These are phyloP conservation scores for Salvelinus sp. DNA, from an alignment of 2,113 vertebrate species.

Conservation along the genomic window DNA sequence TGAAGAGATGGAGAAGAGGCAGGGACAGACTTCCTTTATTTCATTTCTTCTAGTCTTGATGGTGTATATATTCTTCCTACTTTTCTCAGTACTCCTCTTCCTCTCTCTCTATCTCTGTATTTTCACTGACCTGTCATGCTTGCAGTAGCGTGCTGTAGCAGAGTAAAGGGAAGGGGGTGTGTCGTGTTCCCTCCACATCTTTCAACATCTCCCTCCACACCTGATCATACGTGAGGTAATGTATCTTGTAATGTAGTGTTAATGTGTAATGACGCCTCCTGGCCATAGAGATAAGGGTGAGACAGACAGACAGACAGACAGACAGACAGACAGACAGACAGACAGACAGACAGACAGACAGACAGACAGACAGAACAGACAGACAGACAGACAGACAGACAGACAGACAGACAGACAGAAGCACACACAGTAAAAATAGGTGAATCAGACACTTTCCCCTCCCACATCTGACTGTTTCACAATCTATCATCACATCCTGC, in stretches of 20 bases:
- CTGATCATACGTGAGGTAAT: not conserved
- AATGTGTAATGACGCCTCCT: not conserved
- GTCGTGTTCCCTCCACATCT: slow-evolving; percentile 45
- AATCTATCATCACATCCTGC: not conserved
- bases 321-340: not conserved
- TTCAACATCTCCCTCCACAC: not conserved
- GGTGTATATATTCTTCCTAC: slow-evolving; percentile 36
- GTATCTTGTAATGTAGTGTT: not conserved
- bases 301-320: not conserved
- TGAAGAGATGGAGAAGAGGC: not conserved
- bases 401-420: not conserved
- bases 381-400: not conserved
- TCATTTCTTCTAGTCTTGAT: not conserved
- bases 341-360: not conserved
- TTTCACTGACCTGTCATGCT: slow-evolving; percentile 46
- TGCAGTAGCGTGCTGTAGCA: slow-evolving; percentile 64
- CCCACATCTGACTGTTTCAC: not conserved
- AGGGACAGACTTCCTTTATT: not conserved
- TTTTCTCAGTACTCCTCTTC: slow-evolving; percentile 17
- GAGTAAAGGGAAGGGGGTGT: slow-evolving; percentile 77
- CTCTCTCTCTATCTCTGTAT: slow-evolving; percentile 22
- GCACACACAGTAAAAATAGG: not conserved
- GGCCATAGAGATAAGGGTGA: not conserved
- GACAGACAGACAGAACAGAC: not conserved
- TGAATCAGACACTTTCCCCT: not conserved